Evolutionary conservation across 2,113 vertebrate species (phyloP), one percentile per base, ranked within the genome.

Genomic region (Triplophysa rosa): DNA sequence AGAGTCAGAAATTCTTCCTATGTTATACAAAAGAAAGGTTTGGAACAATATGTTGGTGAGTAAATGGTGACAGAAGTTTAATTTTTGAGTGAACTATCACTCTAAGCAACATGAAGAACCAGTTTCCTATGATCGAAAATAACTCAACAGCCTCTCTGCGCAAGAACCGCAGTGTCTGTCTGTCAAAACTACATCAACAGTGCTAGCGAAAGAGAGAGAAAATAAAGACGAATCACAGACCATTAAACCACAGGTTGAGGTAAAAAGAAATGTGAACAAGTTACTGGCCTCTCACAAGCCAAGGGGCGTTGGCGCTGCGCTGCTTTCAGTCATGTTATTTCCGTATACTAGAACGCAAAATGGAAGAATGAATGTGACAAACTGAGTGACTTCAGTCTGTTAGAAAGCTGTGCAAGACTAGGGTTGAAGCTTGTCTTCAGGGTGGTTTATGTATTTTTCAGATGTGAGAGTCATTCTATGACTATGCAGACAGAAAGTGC

Each of bases 241-340:
- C 37, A 49, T 49, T 47, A 66, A 78, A 81, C 69, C 65, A 70
- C 65, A 70, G 26, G 6, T 40, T 63, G 65, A 58, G 69, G 64
- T 40, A 74, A 75, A 77, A 68, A 64, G 83, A 81, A 84, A 74
- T 33, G 49, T 61, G 52, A 74, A 63, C 68, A 62, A 68, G n/a
- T 21, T 56, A 40, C 56, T 67, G 67, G 49, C 54, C 63, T 40
- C 49, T 65, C 52, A 56, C n/a, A 52, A 58, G 4, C 47, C 42
- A 54, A n/a, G 73, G 79, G 83, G 83, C 79, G 79, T 84, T 84
- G 79, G 56, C 58, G 23, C 40, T 17, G 14, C 17, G 19, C 45
- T 9, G 47, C 49, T 29, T 80, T 19, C 40, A 33, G 17, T 63
- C 29, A 73, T 52, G 54, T 58, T 81, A 84, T 77, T 84, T 84